phyloP scores from a whole-genome alignment of 2,888 invertebrate genomes.

The Heteromurus nitidus region DNA sequence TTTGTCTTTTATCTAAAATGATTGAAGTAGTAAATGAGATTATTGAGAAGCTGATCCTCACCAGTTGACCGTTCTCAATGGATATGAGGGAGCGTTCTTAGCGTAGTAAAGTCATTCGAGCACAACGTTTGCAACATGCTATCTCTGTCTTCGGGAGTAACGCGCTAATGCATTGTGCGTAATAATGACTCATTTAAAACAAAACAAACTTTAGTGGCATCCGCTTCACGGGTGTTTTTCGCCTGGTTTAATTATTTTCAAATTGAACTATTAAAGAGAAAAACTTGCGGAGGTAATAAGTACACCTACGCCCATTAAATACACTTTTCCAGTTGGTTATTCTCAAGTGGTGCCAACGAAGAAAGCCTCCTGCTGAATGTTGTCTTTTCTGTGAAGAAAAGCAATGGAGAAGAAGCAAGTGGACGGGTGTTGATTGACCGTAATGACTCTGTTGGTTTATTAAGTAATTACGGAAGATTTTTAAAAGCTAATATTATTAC shows the following conservation, averaged over 20 bases:
- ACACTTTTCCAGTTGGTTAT: conserved; percentile 42
- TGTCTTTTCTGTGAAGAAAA: conserved; percentile 8
- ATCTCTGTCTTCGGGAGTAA: too few species aligned
- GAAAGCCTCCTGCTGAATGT: too few species aligned
- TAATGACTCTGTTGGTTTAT: conserved; percentile 43
- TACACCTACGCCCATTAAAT: conserved; percentile 30
- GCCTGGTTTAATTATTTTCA: too few species aligned
- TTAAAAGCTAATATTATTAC: conserved; percentile 5
- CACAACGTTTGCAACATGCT: too few species aligned
- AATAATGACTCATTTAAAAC: too few species aligned
- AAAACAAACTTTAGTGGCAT: too few species aligned
- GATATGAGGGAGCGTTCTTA: too few species aligned
- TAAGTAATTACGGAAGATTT: conserved; percentile 24
- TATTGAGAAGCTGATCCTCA: not conserved
- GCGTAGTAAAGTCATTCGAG: too few species aligned
- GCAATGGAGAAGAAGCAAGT: not conserved
- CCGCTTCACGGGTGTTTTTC: too few species aligned
- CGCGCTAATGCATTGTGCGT: too few species aligned
- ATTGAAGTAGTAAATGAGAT: not conserved
- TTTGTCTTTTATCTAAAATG: conserved; percentile 7
- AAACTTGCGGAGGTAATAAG: too few species aligned
- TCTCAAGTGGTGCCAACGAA: conserved; percentile 38
- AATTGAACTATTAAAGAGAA: too few species aligned
- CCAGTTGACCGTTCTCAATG: not conserved
- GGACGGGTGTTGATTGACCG: conserved; percentile 12